These are phyloP conservation scores for Toxostoma redivivum DNA, from an alignment of 2,113 vertebrate species.

Conservation along the genomic window DNA sequence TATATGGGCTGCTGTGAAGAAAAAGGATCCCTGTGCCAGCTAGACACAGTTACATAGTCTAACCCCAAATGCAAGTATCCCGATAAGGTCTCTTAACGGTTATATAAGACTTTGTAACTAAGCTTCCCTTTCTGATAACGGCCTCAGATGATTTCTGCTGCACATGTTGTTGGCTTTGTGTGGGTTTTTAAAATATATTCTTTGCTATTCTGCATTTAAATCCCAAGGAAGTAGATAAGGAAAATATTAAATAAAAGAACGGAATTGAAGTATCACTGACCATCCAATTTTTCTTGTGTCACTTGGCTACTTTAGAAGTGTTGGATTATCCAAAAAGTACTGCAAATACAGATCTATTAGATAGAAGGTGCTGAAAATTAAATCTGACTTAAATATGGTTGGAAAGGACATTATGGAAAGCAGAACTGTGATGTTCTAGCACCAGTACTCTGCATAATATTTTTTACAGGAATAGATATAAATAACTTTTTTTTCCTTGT, in stretches of 20 bases:
- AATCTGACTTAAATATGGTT: background rate
- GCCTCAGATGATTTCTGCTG: background rate
- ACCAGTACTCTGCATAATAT: background rate
- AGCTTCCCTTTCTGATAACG: background rate
- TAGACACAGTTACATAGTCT: background rate
- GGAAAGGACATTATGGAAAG: background rate
- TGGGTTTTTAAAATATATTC: rapidly evolving
- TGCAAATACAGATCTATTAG: background rate
- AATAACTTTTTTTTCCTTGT: background rate
- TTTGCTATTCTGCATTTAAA: background rate
- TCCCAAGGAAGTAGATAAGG: background rate
- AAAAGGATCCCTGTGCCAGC: background rate
- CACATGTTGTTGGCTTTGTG: background rate
- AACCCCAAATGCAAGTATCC: background rate
- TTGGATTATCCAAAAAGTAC: background rate
- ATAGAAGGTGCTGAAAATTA: background rate
- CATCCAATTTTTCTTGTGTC: background rate
- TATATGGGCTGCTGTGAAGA: background rate
- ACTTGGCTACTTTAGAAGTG: background rate
- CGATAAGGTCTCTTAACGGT: background rate
- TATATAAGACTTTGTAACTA: background rate
- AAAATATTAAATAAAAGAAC: background rate
- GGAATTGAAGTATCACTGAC: background rate
- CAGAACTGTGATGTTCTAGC: background rate
- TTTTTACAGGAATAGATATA: background rate